A percentile compares a stretch with the other conserved stretches of the same genome.
Evolutionary conservation across 2,888 invertebrate species (phyloP).

Genomic region (Bellardia pandia): DNA sequence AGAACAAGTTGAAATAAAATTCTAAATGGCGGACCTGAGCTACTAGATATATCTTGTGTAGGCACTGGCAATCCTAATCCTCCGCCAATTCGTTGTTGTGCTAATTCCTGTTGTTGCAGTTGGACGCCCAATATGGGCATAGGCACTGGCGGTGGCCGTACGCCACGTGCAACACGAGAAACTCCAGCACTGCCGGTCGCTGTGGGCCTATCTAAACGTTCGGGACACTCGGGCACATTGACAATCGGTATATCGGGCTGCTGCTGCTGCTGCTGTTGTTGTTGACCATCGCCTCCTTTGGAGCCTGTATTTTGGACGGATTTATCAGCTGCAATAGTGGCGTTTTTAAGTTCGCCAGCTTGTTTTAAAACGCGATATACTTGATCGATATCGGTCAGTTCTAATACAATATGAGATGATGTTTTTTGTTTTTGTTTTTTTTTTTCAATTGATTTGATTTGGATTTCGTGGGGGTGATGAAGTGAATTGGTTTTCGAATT

Average conservation of each 20-base stretch:
- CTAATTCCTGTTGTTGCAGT: constrained; percentile 83
- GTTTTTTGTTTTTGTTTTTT: constrained; percentile 39
- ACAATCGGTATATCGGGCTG: constrained; percentile 82
- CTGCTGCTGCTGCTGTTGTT: constrained; percentile 36
- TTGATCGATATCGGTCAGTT: constrained; percentile 90
- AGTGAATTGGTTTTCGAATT: constrained; percentile 54
- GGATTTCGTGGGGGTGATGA: constrained; percentile 54
- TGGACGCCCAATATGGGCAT: constrained; percentile 82
- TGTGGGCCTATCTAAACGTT: constrained; percentile 75
- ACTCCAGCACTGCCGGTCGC: constrained; percentile 75
- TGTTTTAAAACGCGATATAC: constrained; percentile 98
- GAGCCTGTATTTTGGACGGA: constrained; percentile 79
- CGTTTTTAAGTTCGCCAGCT: constrained; percentile 92
- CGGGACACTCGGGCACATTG: constrained; percentile 82
- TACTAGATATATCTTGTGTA: constrained; percentile 84
- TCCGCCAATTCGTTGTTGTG: constrained; percentile 82
- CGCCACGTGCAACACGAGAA: constrained; percentile 79
- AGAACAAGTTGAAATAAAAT: constrained; percentile 63
- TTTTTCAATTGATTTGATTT: constrained; percentile 38
- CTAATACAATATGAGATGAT: constrained; percentile 74
- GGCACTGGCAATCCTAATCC: constrained; percentile 84
- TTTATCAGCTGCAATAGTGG: constrained; percentile 84
- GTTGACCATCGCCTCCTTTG: constrained; percentile 65
- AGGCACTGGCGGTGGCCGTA: constrained; percentile 81
- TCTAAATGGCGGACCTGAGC: constrained; percentile 83